These are phyloP conservation scores for Ferdinandea cuprea DNA, from an alignment of 2,888 invertebrate species.

Conservation along the genomic window DNA sequence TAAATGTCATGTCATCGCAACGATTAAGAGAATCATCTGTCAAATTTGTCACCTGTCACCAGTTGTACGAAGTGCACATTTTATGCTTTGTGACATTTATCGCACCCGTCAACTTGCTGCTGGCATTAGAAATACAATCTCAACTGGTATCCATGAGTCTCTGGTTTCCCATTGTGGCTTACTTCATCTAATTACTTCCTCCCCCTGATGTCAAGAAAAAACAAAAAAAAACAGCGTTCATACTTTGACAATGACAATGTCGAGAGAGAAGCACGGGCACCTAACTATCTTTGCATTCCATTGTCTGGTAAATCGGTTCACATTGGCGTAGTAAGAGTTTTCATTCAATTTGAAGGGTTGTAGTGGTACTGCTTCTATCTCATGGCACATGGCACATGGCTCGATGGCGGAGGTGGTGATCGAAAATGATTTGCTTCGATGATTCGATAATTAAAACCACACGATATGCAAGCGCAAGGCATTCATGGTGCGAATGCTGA, in stretches of 20 bases:
- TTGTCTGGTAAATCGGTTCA: slow-evolving; percentile 69
- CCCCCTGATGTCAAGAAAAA: slow-evolving; percentile 35
- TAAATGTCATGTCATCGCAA: slow-evolving; percentile 20
- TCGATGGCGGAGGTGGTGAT: slow-evolving; percentile 54
- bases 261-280: slow-evolving; percentile 43
- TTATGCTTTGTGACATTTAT: slow-evolving; percentile 53
- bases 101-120: slow-evolving; percentile 3
- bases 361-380: slow-evolving; percentile 28
- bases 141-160: slow-evolving; percentile 53
- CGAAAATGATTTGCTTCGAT: slow-evolving; percentile 74
- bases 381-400: slow-evolving; percentile 40
- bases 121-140: slow-evolving; percentile 13
- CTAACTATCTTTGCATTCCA: slow-evolving; percentile 60
- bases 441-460: slow-evolving; percentile 73
- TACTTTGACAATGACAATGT: slow-evolving; percentile 38
- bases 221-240: slow-evolving; percentile 11
- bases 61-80: slow-evolving; percentile 7
- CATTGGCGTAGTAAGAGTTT: slow-evolving; percentile 60
- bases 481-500: background rate
- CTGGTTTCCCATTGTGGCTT: slow-evolving; percentile 65
- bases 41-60: slow-evolving; percentile 67
- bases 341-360: slow-evolving; percentile 23
- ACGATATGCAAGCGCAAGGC: slow-evolving; percentile 63
- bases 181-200: slow-evolving; percentile 74
- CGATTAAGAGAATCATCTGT: slow-evolving; percentile 59